phyloP scores from a whole-genome alignment of 2,888 invertebrate species.

The Xanthorhoe spadicearia region DNA sequence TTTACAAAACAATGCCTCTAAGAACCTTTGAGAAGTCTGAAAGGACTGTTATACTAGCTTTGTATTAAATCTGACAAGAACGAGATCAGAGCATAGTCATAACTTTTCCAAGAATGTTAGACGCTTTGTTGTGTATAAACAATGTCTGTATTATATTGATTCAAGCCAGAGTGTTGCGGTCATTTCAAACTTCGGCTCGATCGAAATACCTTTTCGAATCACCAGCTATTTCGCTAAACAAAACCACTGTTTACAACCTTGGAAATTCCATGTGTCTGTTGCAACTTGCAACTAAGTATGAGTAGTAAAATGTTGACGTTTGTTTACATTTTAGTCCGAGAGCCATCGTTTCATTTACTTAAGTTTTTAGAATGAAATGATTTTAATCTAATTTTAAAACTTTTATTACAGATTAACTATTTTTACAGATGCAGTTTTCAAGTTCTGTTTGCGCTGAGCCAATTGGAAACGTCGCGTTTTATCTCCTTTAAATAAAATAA shows the following conservation, averaged over 20 bases:
- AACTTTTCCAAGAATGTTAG: neutral
- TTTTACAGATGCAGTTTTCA: neutral
- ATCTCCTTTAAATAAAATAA: too few species aligned
- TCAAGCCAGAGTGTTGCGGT: constrained; percentile 7
- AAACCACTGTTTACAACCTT: constrained; percentile 14
- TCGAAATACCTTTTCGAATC: constrained; percentile 12
- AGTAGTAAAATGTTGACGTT: neutral
- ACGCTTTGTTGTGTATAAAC: neutral
- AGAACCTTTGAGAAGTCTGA: too few species aligned
- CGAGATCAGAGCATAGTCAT: too few species aligned
- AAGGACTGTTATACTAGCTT: too few species aligned
- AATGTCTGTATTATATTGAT: neutral
- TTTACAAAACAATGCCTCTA: too few species aligned
- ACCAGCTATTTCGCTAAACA: constrained; percentile 9
- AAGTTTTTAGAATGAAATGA: neutral
- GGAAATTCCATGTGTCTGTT: constrained; percentile 16
- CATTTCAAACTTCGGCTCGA: constrained; percentile 1
- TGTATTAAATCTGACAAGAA: too few species aligned
- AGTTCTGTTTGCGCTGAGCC: neutral
- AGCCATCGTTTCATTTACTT: neutral
- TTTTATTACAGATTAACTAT: too few species aligned
- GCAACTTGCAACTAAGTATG: constrained; percentile 8
- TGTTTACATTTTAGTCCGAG: constrained; percentile 14
- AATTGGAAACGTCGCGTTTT: neutral
- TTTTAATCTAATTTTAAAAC: neutral